Base-by-base conservation (phyloP, 2,888 invertebrate species). In the Macrosoma leucophasiata region DNA sequence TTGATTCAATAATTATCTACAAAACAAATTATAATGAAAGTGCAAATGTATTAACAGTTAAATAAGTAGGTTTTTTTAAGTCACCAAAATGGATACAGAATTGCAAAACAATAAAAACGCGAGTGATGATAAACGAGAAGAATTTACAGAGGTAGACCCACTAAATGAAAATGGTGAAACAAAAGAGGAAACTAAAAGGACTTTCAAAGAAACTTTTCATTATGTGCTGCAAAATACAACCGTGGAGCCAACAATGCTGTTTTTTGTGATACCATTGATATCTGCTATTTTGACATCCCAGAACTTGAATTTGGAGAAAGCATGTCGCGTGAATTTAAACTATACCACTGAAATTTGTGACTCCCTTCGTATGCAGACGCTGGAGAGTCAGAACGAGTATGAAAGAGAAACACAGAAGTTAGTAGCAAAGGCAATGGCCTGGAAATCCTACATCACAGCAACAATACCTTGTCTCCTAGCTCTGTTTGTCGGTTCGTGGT, bases 381-480 rank as follows among this genome's bases (percentile, higher is more conserved):
- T 91, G 1, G 87, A 85, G 3, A 67, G 56, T 19, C 63, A 75
- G 39, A 76, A 68, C 41, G 63, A 71, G 25, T 86, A 87, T 47
- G 88, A 88, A 54, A 81, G 72, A 47, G 81, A 86, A 26, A 87
- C 91, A 0, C 92, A 92, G 58, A 87, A 87, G 46, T 64, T 92
- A 38, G 86, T 91, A 1, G 91, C 94, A 0, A 86, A 87, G 7
- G 91, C 92, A 84, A 87, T 91, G 43, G 87, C 91, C 4, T 92
- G 91, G 91, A 92, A 90, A 60, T 92, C 93, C 0, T 89, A 92
- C 39, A 75, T 95, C n/a, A 90, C 93, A 54, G 92, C 93, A 42
- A 87, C 90, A 1, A 67, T 94, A 4, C 94, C 94, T 6, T 91
- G 92, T 18, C 56, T 92, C 10, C 58, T 94, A 27, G 93, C 94